Evolutionary conservation across 1,140 invertebrate species (phyloP).

Genomic region (Cyclina sinensis): DNA sequence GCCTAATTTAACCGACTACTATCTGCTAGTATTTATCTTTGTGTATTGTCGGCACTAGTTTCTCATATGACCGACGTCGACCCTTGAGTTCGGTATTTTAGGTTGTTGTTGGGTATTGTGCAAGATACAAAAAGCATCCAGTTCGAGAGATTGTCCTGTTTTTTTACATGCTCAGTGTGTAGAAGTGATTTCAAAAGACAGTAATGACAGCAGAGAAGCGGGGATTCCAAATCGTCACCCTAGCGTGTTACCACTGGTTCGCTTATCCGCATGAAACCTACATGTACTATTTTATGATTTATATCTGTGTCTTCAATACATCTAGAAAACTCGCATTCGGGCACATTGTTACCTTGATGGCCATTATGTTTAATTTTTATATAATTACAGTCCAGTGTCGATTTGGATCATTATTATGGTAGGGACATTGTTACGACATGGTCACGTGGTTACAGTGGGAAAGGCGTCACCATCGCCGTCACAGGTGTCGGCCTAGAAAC

Average conservation of each 20-base stretch:
- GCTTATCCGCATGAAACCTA: too few species aligned
- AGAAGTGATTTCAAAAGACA: not conserved
- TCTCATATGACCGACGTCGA: too few species aligned
- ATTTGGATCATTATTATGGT: not conserved
- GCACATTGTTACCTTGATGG: not conserved
- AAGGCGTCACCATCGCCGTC: not conserved
- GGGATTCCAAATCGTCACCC: too few species aligned
- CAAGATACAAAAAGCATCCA: not conserved
- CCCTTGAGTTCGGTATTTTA: too few species aligned
- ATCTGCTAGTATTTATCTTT: too few species aligned
- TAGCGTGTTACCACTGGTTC: too few species aligned
- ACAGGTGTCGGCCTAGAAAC: not conserved
- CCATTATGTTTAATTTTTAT: not conserved
- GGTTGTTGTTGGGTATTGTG: not conserved
- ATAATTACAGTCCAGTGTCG: not conserved
- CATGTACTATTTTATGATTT: too few species aligned
- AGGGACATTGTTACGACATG: not conserved
- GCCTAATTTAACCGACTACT: too few species aligned
- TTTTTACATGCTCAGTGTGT: not conserved
- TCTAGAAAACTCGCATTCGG: too few species aligned
- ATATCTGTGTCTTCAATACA: not conserved
- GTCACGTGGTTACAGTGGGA: slow-evolving; percentile 11
- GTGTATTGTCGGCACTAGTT: too few species aligned
- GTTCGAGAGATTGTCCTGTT: not conserved
- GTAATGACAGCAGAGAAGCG: too few species aligned